These are phyloP conservation scores for Macrotus californicus DNA, from an alignment of 2,113 vertebrate genomes.

Conservation along the genomic window DNA sequence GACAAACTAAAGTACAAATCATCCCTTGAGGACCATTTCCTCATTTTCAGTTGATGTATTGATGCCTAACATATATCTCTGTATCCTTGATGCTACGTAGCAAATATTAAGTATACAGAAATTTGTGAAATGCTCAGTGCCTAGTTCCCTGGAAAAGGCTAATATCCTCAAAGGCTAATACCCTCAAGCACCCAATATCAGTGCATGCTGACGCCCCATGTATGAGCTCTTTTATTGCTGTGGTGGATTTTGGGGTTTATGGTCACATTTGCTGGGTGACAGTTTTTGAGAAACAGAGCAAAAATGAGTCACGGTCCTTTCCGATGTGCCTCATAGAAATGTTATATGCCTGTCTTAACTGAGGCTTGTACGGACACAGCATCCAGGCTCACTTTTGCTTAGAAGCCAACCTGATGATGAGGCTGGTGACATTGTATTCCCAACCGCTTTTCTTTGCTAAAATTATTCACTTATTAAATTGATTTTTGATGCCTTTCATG, in stretches of 20 bases:
- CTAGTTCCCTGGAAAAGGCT: not conserved
- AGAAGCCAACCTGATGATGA: conserved; percentile 70
- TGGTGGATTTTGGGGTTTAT: not conserved
- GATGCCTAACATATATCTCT: not conserved
- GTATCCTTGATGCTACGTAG: not conserved
- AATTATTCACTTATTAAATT: conserved; percentile 79
- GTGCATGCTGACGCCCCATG: not conserved
- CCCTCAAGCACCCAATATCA: not conserved
- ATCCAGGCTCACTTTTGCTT: conserved; percentile 38
- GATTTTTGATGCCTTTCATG: conserved; percentile 80
- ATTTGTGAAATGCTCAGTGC: not conserved
- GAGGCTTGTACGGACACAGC: not conserved
- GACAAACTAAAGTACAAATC: not conserved
- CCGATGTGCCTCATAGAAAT: not conserved
- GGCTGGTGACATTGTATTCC: conserved; percentile 74
- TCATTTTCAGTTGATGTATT: not conserved
- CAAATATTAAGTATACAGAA: not conserved
- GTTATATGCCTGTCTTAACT: not conserved
- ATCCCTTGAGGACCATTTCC: not conserved
- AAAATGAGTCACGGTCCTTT: not conserved
- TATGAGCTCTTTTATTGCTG: not conserved
- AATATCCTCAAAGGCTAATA: not conserved
- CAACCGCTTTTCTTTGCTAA: conserved; percentile 63
- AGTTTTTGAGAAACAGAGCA: not conserved
- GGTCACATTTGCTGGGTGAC: not conserved